Base-by-base conservation (phyloP, 2,888 invertebrate genomes). In the Criorhina ranunculi region DNA sequence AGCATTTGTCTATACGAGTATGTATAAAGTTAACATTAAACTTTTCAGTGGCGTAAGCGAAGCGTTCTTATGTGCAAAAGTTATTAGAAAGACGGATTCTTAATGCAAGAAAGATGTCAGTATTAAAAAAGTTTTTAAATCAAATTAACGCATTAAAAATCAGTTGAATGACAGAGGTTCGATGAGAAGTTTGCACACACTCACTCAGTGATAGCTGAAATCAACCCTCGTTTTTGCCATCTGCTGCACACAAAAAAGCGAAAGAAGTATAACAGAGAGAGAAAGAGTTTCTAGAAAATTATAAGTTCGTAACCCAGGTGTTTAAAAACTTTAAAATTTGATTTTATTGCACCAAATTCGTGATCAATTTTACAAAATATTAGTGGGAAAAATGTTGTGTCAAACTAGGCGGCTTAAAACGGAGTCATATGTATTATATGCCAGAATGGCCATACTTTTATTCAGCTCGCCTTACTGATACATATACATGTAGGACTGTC, bases 121-220 rank as follows among this genome's bases (percentile, higher is more conserved):
- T 46, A 62, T 62, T 46, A 62, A 62, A 62, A 62, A 62, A 62
- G 24, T 44, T 62, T 62, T 46, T 62, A 17, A 46, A 62, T 62
- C 62, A 62, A 62, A 62, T 62, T 62, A 46, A 33, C 62, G 62
- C 44, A 42, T 19, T 24, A 46, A 24, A 24, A 11, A 46, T 24
- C 15, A 7, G 15, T 24, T 59, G 59, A 31, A 29, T 42, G 59
- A 60, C 59, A 60, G 29, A 42, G 59, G 59, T 60, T 60, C 29
- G 29, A 60, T 60, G 40, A 0, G 42, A 60, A 42, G 5, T 42
- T 60, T 24, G 29, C 42, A 29, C 12, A 11, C 17, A 15, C 19
- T 46, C 29, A 1, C 12, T 29, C 24, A 29, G 40, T 15, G 12
- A 42, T 59, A 12, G 29, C 8, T 15, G 4, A 42, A 60, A 35